Base-by-base conservation (phyloP, 2,888 invertebrate genomes). In the Drosophila setosimentum region DNA sequence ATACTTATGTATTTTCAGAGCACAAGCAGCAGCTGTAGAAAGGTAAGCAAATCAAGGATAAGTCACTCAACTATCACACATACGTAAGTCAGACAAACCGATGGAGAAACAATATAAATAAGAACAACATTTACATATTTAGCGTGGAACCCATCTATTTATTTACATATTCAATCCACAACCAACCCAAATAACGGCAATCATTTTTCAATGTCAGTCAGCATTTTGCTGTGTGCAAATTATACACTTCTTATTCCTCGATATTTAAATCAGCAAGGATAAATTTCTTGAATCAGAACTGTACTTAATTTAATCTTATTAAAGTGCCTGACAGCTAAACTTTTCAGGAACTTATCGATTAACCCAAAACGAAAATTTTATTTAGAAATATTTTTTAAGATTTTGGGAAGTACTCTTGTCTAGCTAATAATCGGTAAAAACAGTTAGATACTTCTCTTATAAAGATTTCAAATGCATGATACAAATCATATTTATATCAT, bases 161-260 rank as follows among this genome's bases (percentile, higher is more conserved):
- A 68, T 72, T 69, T 72, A 35, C 53, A 67, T 54, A 73, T 68
- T 16, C 45, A 45, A 40, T 67, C 61, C 40, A 45, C 33, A 29
- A 48, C 58, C 33, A 29, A 48, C 58, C 51, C 61, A 72, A 61
- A 73, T 49, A 60, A 57, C 54, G 59, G 57, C 71, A 76, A 77
- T 73, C 74, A 87, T 83, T 82, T 84, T 69, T 90, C 82, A 89
- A 76, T 80, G 80, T 80, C 82, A 78, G 77, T 89, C 78, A 61
- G 45, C 48, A 60, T 68, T 67, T 64, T 68, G n/a, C 42, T 21
- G 7, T 45, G 1, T 11, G 16, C 11, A 18, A 21, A 35, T 18
- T 5, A 27, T 1, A 18, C 16, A 16, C 29, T 49, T 53, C 7
- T 35, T n/a, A n/a, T 16, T 13, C n/a, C 8, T 21, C 29, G 8